Conservation (phyloP, 2,888 invertebrate genomes). For the Drosophila kambysellisi region DNA sequence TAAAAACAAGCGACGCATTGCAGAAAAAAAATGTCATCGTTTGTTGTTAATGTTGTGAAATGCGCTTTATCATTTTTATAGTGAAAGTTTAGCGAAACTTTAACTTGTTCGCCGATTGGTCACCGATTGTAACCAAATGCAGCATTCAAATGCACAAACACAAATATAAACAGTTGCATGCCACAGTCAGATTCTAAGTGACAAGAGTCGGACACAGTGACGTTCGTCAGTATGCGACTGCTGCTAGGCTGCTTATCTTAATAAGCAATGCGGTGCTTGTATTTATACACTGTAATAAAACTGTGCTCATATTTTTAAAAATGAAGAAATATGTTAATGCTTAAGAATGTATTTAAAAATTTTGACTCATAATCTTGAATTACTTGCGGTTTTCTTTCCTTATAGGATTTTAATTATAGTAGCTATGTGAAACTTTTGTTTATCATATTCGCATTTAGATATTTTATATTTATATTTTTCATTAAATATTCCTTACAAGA, state of each 20-base stretch:
- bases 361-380: background rate
- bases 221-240: slow-evolving; percentile 8
- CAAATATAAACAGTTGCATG: background rate
- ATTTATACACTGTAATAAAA: background rate
- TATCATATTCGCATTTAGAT: background rate
- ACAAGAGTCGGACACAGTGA: slow-evolving; percentile 6
- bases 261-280: background rate
- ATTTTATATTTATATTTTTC: background rate
- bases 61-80: slow-evolving; percentile 22
- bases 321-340: background rate
- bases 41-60: slow-evolving; percentile 20
- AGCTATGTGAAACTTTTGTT: background rate
- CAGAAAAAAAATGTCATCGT: slow-evolving; percentile 6
- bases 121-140: slow-evolving; percentile 52
- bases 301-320: background rate
- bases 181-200: slow-evolving; percentile 25
- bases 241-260: slow-evolving; percentile 13
- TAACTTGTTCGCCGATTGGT: slow-evolving; percentile 28
- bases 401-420: no score
- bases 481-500: background rate
- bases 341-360: no score
- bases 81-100: slow-evolving; percentile 69
- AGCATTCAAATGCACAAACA: slow-evolving; percentile 10
- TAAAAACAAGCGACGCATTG: slow-evolving; percentile 9
- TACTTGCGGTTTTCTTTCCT: background rate